phyloP scores from a whole-genome alignment of 2,113 vertebrate species.

The Dicrurus megarhynchus region DNA sequence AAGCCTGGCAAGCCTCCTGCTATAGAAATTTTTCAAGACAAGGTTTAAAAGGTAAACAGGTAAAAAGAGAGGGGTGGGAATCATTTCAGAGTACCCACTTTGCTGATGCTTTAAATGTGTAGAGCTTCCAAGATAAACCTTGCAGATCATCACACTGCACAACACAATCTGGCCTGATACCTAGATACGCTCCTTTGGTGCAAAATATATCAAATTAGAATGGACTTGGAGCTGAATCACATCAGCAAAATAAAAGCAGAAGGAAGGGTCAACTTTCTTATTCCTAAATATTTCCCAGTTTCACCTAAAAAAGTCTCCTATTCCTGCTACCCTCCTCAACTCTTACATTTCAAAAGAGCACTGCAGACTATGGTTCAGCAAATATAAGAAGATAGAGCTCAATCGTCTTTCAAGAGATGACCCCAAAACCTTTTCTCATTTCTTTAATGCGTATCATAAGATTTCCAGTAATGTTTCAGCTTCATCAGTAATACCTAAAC shows the following conservation, averaged over 20 bases:
- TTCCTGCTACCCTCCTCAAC: neutral
- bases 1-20: neutral
- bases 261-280: neutral
- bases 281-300: neutral
- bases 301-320: neutral
- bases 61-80: neutral
- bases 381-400: neutral
- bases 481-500: neutral
- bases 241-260: neutral
- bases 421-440: neutral
- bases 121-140: neutral
- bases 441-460: neutral
- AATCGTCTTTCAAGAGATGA: neutral
- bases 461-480: neutral
- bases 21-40: neutral
- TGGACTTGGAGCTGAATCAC: neutral
- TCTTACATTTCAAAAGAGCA: neutral
- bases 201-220: neutral
- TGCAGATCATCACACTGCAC: neutral
- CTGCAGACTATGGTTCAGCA: neutral
- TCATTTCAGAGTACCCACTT: neutral
- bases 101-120: neutral
- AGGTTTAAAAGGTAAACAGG: neutral
- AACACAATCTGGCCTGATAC: neutral
- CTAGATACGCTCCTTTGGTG: fast-evolving